phyloP scores from a whole-genome alignment of 2,888 invertebrate species.

The Candidula unifasciata region DNA sequence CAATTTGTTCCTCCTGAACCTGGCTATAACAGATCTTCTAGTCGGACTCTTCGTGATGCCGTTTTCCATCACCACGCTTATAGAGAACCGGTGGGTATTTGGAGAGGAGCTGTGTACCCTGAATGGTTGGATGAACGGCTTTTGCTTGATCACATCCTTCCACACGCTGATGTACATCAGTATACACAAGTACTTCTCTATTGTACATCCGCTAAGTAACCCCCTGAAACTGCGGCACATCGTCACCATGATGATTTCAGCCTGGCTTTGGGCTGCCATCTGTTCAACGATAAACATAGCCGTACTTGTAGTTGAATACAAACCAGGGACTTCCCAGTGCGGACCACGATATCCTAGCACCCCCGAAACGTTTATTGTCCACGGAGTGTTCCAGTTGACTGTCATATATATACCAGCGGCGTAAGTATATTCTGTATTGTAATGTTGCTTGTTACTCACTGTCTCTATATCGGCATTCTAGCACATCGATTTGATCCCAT shows the following conservation, averaged over 20 bases:
- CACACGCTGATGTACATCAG: conserved; percentile 79
- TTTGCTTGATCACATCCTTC: conserved; percentile 78
- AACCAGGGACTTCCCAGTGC: conserved; percentile 77
- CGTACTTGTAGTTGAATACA: conserved; percentile 74
- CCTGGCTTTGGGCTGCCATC: conserved; percentile 78
- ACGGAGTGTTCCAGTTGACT: conserved; percentile 73
- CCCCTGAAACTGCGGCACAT: conserved; percentile 76
- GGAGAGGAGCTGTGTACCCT: conserved; percentile 75
- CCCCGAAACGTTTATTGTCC: conserved; percentile 69
- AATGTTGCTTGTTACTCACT: too few relatives aligned
- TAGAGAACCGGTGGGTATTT: conserved; percentile 77
- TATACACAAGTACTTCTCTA: conserved; percentile 78
- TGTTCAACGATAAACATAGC: conserved; percentile 76
- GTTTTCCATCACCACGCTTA: conserved; percentile 77
- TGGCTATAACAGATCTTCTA: conserved; percentile 78
- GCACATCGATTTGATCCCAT: too few relatives aligned
- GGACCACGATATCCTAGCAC: conserved; percentile 76
- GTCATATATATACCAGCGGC: conserved; percentile 25
- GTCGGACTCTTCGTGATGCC: conserved; percentile 78
- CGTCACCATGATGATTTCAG: conserved; percentile 75
- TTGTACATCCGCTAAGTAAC: conserved; percentile 77
- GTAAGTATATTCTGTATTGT: conserved; percentile 33
- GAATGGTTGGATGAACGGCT: conserved; percentile 78
- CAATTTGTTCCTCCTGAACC: conserved; percentile 78
- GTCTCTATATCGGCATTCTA: too few relatives aligned